phyloP scores from a whole-genome alignment of 1,140 invertebrate genomes.

The Paracyclopina nana region DNA sequence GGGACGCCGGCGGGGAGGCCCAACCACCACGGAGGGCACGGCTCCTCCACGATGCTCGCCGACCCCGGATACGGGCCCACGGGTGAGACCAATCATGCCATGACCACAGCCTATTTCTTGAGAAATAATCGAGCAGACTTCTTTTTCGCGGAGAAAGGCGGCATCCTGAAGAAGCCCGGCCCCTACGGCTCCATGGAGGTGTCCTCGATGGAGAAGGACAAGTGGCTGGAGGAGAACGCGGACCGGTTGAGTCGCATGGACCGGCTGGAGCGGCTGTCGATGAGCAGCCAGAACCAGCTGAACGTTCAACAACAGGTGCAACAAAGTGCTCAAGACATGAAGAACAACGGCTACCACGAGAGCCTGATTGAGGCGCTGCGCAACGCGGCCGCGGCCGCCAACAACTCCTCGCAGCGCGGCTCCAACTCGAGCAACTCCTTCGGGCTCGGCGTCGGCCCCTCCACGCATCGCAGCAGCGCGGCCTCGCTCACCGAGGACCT shows the following conservation, averaged over 20 bases:
- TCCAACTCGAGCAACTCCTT: constrained; percentile 18
- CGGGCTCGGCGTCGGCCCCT: constrained; percentile 9
- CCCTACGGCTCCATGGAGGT: constrained; percentile 46
- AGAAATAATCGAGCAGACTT: background rate
- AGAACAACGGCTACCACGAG: constrained; percentile 66
- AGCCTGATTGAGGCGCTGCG: constrained; percentile 68
- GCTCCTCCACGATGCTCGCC: background rate
- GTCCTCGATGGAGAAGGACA: constrained; percentile 26
- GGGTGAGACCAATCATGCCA: constrained; percentile 2
- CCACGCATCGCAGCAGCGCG: constrained; percentile 4
- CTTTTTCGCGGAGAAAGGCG: constrained; percentile 45
- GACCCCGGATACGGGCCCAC: constrained; percentile 1
- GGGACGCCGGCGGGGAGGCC: too few relatives aligned
- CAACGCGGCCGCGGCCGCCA: constrained; percentile 31
- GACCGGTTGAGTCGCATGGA: constrained; percentile 5
- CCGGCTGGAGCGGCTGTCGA: background rate
- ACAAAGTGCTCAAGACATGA: constrained; percentile 15
- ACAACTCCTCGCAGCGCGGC: constrained; percentile 40
- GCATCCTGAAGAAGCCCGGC: constrained; percentile 65
- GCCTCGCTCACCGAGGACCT: constrained; percentile 20
- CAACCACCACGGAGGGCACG: constrained; percentile 4
- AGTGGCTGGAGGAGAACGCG: constrained; percentile 39
- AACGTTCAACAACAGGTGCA: constrained; percentile 15
- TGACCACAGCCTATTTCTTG: background rate
- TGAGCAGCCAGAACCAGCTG: constrained; percentile 22